Conservation (phyloP, 2,888 invertebrate species). For the Harpalus rubripes region DNA sequence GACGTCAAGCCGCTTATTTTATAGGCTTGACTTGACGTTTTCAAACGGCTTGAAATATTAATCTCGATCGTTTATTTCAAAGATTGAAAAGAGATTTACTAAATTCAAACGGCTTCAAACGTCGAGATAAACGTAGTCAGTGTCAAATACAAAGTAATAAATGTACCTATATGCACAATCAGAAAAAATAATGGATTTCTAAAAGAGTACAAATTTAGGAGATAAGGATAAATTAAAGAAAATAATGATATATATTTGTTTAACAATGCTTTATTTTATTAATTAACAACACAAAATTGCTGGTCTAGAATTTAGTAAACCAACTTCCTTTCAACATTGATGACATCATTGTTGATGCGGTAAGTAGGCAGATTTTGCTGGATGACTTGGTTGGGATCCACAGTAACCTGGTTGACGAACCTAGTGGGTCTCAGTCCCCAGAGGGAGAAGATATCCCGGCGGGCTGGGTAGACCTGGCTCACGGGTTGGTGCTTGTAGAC, state of each 20-base stretch:
- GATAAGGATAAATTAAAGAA: neutral
- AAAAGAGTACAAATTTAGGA: too few species aligned
- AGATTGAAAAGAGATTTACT: too few species aligned
- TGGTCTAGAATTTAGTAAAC: neutral
- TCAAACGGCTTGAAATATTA: too few species aligned
- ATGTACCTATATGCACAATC: too few species aligned
- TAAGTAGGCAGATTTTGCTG: neutral
- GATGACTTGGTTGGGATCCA: neutral
- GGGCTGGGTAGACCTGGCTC: neutral
- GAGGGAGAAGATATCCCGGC: neutral
- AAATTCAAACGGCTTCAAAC: too few species aligned
- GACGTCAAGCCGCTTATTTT: too few species aligned
- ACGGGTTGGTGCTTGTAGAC: neutral
- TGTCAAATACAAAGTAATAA: too few species aligned
- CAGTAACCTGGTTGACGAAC: neutral
- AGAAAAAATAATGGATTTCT: too few species aligned
- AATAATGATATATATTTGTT: neutral
- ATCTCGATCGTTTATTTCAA: too few species aligned
- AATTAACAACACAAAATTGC: neutral
- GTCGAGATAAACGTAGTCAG: too few species aligned
- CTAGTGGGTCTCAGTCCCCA: neutral
- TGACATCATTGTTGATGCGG: neutral
- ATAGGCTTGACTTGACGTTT: too few species aligned
- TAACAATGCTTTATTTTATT: neutral
- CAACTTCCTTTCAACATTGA: neutral